Percentiles rank a stretch among this genome's conserved stretches.
phyloP scores from a whole-genome alignment of 2,797 vertebrate species.

The Petrocephalus schoutedeni region DNA sequence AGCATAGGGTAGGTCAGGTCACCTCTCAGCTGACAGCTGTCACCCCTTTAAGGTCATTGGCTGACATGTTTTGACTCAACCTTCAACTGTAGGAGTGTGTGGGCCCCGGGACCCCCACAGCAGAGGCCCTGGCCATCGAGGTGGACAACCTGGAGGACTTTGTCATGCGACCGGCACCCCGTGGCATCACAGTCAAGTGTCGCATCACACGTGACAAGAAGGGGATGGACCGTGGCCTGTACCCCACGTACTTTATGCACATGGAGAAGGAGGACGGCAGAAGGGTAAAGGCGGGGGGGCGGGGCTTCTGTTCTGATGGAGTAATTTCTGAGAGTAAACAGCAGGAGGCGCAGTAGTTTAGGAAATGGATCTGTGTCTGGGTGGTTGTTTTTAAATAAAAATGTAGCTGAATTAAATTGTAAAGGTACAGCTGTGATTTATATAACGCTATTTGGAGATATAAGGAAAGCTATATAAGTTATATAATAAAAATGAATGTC shows the following conservation, averaged over 20 bases:
- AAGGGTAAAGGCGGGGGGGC: constrained; percentile 61
- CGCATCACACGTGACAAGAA: constrained; percentile 91
- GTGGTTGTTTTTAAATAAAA: background rate
- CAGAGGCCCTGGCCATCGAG: constrained; percentile 65
- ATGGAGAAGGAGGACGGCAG: constrained; percentile 85
- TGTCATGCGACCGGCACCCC: constrained; percentile 77
- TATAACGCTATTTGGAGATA: background rate
- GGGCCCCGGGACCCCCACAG: constrained; percentile 59
- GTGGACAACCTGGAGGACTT: constrained; percentile 84
- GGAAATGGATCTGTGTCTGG: background rate
- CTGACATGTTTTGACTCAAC: background rate
- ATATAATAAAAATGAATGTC: background rate
- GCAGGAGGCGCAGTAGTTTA: background rate
- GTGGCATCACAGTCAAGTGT: constrained; percentile 78
- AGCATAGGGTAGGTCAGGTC: background rate
- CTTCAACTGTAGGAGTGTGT: constrained; percentile 60
- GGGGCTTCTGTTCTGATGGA: background rate
- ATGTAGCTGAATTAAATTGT: background rate
- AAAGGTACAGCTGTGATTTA: background rate
- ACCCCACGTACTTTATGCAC: constrained; percentile 96
- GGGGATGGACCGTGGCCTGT: constrained; percentile 90
- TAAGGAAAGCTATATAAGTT: background rate
- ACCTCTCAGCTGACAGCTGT: background rate
- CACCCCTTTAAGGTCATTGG: background rate
- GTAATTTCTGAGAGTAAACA: constrained; percentile 6